These are phyloP conservation scores for Drosophila fuyamai DNA, from an alignment of 1,140 invertebrate genomes.

Conservation along the genomic window DNA sequence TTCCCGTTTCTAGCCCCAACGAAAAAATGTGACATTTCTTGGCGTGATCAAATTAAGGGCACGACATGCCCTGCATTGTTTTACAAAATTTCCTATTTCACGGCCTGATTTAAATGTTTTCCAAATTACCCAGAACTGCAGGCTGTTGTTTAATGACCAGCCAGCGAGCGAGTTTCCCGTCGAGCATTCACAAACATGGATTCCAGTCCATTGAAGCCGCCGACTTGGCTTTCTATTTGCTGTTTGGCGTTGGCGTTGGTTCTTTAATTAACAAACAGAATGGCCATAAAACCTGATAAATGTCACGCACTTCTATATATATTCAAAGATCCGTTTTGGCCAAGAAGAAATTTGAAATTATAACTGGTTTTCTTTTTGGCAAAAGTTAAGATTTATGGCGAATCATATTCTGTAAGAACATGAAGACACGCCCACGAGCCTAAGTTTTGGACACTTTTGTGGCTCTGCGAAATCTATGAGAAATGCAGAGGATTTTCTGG, in stretches of 20 bases:
- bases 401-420: slow-evolving; percentile 26
- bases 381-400: slow-evolving; percentile 40
- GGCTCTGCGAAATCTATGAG: not conserved
- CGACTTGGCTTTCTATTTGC: slow-evolving; percentile 67
- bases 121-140: slow-evolving; percentile 50
- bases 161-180: slow-evolving; percentile 9
- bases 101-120: slow-evolving; percentile 56
- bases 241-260: slow-evolving; percentile 58
- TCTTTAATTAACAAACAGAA: slow-evolving; percentile 69
- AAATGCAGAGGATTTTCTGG: not conserved
- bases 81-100: slow-evolving; percentile 8
- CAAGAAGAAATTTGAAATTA: slow-evolving; percentile 52
- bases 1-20: slow-evolving; percentile 5
- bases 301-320: slow-evolving; percentile 62
- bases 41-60: slow-evolving; percentile 65
- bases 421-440: slow-evolving; percentile 50
- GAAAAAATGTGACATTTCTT: slow-evolving; percentile 33
- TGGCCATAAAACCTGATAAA: slow-evolving; percentile 73
- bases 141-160: slow-evolving; percentile 8
- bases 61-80: slow-evolving; percentile 33
- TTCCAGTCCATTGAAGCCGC: slow-evolving; percentile 56
- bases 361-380: slow-evolving; percentile 46
- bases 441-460: slow-evolving; percentile 22
- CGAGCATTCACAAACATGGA: slow-evolving; percentile 36
- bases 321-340: slow-evolving; percentile 41